Base-by-base conservation (phyloP, 2,797 vertebrate species). In the Silurus aristotelis region DNA sequence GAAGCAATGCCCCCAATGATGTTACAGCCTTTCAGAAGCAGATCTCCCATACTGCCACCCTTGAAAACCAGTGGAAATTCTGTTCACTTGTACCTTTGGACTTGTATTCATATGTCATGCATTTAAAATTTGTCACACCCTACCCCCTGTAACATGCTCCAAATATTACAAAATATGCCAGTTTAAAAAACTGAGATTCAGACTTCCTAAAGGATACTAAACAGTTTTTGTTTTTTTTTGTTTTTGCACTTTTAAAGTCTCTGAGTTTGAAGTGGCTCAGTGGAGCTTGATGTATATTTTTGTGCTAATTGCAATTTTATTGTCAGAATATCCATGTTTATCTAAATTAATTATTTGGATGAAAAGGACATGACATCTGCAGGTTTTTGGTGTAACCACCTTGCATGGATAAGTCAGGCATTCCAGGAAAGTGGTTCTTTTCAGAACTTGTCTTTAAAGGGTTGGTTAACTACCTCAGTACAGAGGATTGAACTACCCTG, bases 401-500 rank as follows among this genome's bases (percentile, higher is more conserved):
- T 98, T 96, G 96, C 96, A 96, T 97, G 96, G 97, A 98, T 97
- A 97, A 98, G 97, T 99, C 97, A 98, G 97, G 98, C 98, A 99
- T 99, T 99, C 98, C 98, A 99, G 97, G 94, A 99, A 98, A 98
- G 97, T 99, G 97, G 98, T 99, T 99, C 98, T 99, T 98, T 99
- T 99, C 96, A 98, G 98, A 99, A 99, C 98, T 97, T 96, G 94
- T 95, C 98, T 99, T 90, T 97, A 98, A 98, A 98, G 98, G 97
- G 97, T 99, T 98, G 97, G 97, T 99, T 98, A 97, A 99, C 98
- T 99, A 99, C 98, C 98, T 99, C 98, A 99, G 97, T 99, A 98
- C 97, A 97, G 98, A 99, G 98, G 98, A 99, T 96, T 98, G 97
- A 98, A 99, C 98, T 99, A 97, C 98, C 98, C 98, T 97, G 96